These are phyloP conservation scores for Nebria ingens DNA, from an alignment of 1,140 invertebrate genomes.

Conservation along the genomic window DNA sequence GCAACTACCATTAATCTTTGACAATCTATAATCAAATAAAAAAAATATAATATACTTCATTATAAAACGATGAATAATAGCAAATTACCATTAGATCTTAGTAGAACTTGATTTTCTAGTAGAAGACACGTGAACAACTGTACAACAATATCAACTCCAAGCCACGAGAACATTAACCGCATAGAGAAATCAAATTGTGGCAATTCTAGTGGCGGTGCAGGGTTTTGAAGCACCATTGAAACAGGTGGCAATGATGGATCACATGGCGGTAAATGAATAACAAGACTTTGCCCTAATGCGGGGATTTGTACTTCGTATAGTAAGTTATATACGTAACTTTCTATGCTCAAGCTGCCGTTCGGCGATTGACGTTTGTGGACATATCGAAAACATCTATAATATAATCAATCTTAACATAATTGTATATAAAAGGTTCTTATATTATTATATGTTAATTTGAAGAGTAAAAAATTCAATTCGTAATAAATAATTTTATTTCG, in stretches of 20 bases:
- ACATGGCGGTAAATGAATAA: slow-evolving; percentile 65
- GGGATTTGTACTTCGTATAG: slow-evolving; percentile 81
- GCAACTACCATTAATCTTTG: slow-evolving; percentile 94
- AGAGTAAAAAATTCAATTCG: too few relatives aligned
- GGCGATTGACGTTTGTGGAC: slow-evolving; percentile 61
- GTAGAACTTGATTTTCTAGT: slow-evolving; percentile 91
- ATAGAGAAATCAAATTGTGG: slow-evolving; percentile 91
- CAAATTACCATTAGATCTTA: slow-evolving; percentile 74
- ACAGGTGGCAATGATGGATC: slow-evolving; percentile 59
- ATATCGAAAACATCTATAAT: slow-evolving; percentile 42
- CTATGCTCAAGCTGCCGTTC: slow-evolving; percentile 63
- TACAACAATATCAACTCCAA: slow-evolving; percentile 84
- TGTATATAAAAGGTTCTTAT: neutral
- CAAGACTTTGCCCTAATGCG: slow-evolving; percentile 71
- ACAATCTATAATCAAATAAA: slow-evolving; percentile 62
- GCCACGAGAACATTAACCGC: slow-evolving; percentile 71
- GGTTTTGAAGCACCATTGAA: slow-evolving; percentile 59
- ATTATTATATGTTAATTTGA: too few relatives aligned
- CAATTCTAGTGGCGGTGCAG: slow-evolving; percentile 63
- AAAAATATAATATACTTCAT: slow-evolving; percentile 13
- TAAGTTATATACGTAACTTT: slow-evolving; percentile 91
- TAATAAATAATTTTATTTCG: too few relatives aligned
- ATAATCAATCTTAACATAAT: neutral
- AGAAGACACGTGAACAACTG: slow-evolving; percentile 92
- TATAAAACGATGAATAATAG: neutral